phyloP scores from a whole-genome alignment of 2,888 invertebrate species.

The Torymus texanus region DNA sequence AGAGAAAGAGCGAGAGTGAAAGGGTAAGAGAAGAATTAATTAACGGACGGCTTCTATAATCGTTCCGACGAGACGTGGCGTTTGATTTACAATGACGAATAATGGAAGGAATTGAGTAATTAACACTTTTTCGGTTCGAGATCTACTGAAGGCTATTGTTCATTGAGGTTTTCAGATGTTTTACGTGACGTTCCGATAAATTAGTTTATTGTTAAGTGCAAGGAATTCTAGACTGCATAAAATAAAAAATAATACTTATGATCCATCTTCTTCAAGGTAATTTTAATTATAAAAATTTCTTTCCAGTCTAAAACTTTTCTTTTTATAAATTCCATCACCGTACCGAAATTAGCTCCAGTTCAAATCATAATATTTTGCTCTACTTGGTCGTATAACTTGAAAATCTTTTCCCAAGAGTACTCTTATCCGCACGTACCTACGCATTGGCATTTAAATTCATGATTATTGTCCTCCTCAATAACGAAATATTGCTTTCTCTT shows the following conservation, averaged over 20 bases:
- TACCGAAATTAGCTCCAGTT: too few species aligned
- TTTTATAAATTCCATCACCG: too few species aligned
- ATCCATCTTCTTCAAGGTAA: too few species aligned
- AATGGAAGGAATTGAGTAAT: conserved; percentile 39
- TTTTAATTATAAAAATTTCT: too few species aligned
- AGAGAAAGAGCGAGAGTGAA: conserved; percentile 25
- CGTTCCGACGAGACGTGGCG: conserved; percentile 37
- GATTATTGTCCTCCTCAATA: conserved; percentile 29
- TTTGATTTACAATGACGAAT: conserved; percentile 54
- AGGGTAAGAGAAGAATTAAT: conserved; percentile 57
- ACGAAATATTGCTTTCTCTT: conserved; percentile 20
- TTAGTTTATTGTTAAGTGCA: too few species aligned
- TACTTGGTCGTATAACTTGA: neutral
- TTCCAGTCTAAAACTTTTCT: too few species aligned
- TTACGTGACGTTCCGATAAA: too few species aligned
- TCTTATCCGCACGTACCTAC: neutral
- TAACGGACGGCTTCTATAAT: conserved; percentile 55
- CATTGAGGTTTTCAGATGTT: neutral
- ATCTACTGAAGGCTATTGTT: neutral
- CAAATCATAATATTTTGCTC: too few species aligned
- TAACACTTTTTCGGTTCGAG: conserved; percentile 41
- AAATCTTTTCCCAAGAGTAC: neutral
- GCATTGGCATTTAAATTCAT: conserved; percentile 16
- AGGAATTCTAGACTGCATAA: too few species aligned
- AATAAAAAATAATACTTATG: too few species aligned